Conservation (phyloP, 1,140 invertebrate species). For the Hormaphis cornu region DNA sequence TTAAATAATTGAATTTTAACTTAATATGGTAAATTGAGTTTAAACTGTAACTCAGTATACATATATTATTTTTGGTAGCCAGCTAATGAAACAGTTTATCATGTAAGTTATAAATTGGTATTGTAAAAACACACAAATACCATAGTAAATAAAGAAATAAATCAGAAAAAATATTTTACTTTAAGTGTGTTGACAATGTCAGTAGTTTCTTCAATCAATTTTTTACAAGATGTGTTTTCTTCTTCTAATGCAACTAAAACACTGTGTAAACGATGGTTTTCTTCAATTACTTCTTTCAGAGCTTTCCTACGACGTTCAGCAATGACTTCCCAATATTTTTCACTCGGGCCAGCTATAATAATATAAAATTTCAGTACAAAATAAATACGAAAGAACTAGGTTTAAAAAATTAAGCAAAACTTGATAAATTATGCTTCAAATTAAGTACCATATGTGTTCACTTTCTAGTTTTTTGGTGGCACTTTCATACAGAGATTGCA, state of each 20-base stretch:
- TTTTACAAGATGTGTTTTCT: constrained; percentile 52
- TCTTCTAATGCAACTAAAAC: constrained; percentile 50
- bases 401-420: neutral
- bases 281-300: constrained; percentile 52
- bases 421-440: too few relatives aligned
- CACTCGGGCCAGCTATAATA: constrained; percentile 47
- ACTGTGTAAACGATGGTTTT: constrained; percentile 49
- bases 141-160: neutral
- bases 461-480: too few relatives aligned
- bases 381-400: too few relatives aligned
- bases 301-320: constrained; percentile 55
- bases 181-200: neutral
- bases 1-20: neutral
- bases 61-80: too few relatives aligned
- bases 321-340: constrained; percentile 57
- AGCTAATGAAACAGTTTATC: neutral
- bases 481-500: neutral
- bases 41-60: neutral
- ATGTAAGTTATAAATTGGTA: neutral
- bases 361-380: too few relatives aligned
- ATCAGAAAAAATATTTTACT: neutral
- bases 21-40: neutral
- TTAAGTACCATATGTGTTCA: too few relatives aligned
- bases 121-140: neutral
- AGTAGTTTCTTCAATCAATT: constrained; percentile 36